phyloP scores from a whole-genome alignment of 2,888 invertebrate genomes.

The Mythimna lalbum region DNA sequence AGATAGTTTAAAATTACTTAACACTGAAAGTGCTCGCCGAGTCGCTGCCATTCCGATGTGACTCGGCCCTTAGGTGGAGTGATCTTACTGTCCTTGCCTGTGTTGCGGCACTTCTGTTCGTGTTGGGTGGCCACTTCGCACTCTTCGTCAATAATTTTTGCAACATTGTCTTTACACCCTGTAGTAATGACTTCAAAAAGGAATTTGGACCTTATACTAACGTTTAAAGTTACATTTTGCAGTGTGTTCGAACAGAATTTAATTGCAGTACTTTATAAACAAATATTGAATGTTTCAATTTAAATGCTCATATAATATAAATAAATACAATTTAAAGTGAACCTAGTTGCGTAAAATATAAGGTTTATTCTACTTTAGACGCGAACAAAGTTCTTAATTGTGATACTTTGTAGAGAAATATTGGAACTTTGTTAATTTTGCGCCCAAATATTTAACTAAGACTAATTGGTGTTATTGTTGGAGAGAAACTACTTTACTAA shows the following conservation, averaged over 20 bases:
- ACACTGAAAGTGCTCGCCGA: no score
- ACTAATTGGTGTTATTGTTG: conserved; percentile 30
- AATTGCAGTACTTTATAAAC: conserved; percentile 49
- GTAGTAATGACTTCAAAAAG: background rate
- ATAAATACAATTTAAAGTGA: conserved; percentile 10
- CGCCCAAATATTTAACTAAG: conserved; percentile 53
- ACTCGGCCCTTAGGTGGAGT: background rate
- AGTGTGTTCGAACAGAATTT: conserved; percentile 6
- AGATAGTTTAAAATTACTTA: no score
- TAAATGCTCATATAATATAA: conserved; percentile 30
- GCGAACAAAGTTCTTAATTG: conserved; percentile 41
- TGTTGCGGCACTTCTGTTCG: conserved; percentile 18
- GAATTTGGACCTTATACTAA: background rate
- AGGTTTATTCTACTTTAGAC: conserved; percentile 27
- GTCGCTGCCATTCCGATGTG: no score
- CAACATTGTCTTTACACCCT: conserved; percentile 66
- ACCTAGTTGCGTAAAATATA: background rate
- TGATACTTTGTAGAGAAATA: conserved; percentile 48
- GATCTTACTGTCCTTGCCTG: conserved; percentile 11
- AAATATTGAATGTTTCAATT: conserved; percentile 59
- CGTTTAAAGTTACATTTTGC: background rate
- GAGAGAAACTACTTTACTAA: conserved; percentile 44
- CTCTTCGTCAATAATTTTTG: conserved; percentile 57
- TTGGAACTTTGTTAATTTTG: conserved; percentile 60
- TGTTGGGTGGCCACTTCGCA: conserved; percentile 76